phyloP scores from a whole-genome alignment of 2,888 invertebrate species.

The Scaptodrosophila latifasciaeformis region DNA sequence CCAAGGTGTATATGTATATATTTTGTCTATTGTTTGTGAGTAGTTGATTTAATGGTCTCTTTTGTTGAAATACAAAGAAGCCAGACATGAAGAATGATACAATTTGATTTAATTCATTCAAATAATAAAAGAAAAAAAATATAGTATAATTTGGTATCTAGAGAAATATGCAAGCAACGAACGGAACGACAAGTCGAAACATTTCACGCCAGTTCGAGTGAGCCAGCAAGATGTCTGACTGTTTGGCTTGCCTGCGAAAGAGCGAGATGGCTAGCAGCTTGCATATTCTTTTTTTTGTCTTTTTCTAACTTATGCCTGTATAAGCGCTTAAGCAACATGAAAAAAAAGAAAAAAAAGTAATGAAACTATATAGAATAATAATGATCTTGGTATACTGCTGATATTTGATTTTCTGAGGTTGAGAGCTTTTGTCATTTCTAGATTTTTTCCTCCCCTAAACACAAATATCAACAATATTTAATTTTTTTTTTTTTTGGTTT shows the following conservation, averaged over 20 bases:
- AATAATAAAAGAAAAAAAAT: background rate
- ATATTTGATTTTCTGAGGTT: background rate
- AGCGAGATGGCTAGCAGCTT: background rate
- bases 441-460: background rate
- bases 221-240: slow-evolving; percentile 4
- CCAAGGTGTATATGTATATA: slow-evolving; percentile 19
- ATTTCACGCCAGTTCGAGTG: slow-evolving; percentile 6
- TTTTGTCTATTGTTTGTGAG: too few species aligned
- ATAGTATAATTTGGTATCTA: background rate
- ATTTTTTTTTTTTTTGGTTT: slow-evolving; percentile 7
- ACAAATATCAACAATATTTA: background rate
- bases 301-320: slow-evolving; percentile 28
- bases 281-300: slow-evolving; percentile 21
- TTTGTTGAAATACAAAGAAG: background rate
- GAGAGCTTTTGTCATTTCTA: too few species aligned
- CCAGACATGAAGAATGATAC: background rate
- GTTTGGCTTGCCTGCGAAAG: background rate
- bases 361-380: slow-evolving; percentile 19
- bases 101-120: too few species aligned
- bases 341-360: background rate
- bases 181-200: too few species aligned
- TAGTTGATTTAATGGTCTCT: background rate
- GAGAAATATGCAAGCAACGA: too few species aligned
- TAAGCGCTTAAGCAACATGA: background rate
- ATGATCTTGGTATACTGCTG: slow-evolving; percentile 4